Evolutionary conservation across 2,113 vertebrate genomes (phyloP).

Genomic region (Diadophis punctatus): DNA sequence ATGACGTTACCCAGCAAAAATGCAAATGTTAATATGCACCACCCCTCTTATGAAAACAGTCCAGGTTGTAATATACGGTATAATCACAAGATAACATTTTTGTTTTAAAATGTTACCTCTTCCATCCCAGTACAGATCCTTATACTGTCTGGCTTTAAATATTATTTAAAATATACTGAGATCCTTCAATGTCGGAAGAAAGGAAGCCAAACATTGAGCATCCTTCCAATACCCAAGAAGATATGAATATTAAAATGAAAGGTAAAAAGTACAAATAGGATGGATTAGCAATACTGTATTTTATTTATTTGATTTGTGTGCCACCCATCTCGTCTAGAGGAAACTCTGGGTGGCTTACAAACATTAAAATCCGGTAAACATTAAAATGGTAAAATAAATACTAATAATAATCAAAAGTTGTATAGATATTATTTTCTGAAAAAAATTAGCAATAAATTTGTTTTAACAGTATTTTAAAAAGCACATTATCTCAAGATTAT

Average conservation of each 20-base stretch:
- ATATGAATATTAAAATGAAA: neutral
- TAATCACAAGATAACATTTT: neutral
- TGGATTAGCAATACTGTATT: neutral
- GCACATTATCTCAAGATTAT: neutral
- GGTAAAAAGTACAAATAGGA: neutral
- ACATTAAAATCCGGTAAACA: neutral
- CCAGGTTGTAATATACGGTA: neutral
- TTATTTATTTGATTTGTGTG: neutral
- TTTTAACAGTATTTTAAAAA: neutral
- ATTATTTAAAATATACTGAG: neutral
- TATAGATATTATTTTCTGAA: neutral
- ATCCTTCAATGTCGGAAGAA: neutral
- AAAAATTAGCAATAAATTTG: neutral
- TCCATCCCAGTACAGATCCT: neutral
- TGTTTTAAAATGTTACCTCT: neutral
- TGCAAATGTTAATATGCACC: neutral
- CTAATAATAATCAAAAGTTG: neutral
- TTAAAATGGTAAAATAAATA: neutral
- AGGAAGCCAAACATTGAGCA: neutral
- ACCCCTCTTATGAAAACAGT: neutral
- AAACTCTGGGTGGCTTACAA: no score
- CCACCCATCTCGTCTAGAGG: no score
- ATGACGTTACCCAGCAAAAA: neutral
- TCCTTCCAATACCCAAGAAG: neutral
- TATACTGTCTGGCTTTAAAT: neutral